phyloP scores from a whole-genome alignment of 2,888 invertebrate species.

The Pteria penguin region DNA sequence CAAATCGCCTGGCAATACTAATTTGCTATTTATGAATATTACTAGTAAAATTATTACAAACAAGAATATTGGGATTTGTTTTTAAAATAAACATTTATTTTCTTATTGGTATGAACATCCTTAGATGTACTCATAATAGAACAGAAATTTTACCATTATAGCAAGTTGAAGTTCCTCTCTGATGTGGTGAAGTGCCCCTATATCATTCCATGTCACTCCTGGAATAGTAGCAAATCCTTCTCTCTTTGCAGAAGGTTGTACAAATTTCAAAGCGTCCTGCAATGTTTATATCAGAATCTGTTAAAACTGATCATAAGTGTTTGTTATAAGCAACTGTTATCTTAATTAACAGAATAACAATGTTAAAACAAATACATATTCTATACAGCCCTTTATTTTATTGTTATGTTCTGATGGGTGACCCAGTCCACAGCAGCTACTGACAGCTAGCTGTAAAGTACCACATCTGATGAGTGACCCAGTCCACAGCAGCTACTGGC shows the following conservation, averaged over 20 bases:
- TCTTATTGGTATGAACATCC: neutral
- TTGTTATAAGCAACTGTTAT: no score
- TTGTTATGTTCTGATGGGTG: no score
- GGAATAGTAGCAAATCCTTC: conserved; percentile 99
- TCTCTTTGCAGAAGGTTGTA: conserved; percentile 95
- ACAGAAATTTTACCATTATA: conserved; percentile 84
- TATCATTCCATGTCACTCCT: conserved; percentile 97
- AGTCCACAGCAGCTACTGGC: no score
- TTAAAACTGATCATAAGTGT: no score
- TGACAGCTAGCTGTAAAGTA: no score
- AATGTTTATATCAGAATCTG: no score
- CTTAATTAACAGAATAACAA: no score
- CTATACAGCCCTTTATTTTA: no score
- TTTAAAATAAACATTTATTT: neutral
- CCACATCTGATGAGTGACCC: no score
- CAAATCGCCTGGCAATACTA: no score
- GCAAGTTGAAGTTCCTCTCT: conserved; percentile 93
- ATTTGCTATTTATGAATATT: neutral
- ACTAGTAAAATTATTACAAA: neutral
- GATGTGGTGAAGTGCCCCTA: conserved; percentile 93
- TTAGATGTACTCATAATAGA: neutral
- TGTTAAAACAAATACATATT: no score
- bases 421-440: no score
- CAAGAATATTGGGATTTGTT: neutral
- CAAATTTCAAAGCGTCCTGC: conserved; percentile 88